A percentile compares a stretch with the other conserved stretches of the same genome.
Evolutionary conservation across 2,888 invertebrate genomes (phyloP).

Genomic region (Andrena dorsata): DNA sequence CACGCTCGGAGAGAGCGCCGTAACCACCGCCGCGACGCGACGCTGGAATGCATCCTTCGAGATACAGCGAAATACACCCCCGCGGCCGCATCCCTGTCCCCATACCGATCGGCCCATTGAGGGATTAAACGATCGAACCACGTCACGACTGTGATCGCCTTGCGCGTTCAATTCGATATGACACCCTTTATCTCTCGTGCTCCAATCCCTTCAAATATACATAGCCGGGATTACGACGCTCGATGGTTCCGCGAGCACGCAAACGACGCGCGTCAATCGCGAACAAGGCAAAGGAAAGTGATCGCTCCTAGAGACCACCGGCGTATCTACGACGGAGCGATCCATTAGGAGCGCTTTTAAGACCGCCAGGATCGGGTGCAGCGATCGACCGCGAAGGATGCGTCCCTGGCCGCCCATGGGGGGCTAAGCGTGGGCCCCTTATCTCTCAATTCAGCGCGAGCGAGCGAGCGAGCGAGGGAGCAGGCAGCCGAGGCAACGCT

Average conservation of each 20-base stretch:
- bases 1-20: constrained; percentile 69
- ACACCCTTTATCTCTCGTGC: too few relatives aligned
- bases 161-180: too few relatives aligned
- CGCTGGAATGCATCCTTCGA: neutral
- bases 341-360: constrained; percentile 54
- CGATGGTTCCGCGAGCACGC: too few relatives aligned
- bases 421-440: constrained; percentile 79
- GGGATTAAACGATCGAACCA: constrained; percentile 77
- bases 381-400: constrained; percentile 54
- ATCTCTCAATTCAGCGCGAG: constrained; percentile 83
- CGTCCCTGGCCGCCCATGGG: constrained; percentile 72
- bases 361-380: constrained; percentile 22
- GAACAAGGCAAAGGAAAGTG: neutral
- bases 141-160: neutral
- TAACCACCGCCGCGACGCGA: constrained; percentile 7
- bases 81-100: constrained; percentile 61
- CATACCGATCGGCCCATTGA: constrained; percentile 71
- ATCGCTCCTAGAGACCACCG: constrained; percentile 27
- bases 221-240: too few relatives aligned
- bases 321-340: constrained; percentile 5
- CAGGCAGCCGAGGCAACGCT: constrained; percentile 17
- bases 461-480: constrained; percentile 60
- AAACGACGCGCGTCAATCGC: neutral
- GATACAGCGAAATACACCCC: constrained; percentile 74
- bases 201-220: too few relatives aligned